Conservation (phyloP, 2,797 vertebrate genomes). For the Ceryle rudis region DNA sequence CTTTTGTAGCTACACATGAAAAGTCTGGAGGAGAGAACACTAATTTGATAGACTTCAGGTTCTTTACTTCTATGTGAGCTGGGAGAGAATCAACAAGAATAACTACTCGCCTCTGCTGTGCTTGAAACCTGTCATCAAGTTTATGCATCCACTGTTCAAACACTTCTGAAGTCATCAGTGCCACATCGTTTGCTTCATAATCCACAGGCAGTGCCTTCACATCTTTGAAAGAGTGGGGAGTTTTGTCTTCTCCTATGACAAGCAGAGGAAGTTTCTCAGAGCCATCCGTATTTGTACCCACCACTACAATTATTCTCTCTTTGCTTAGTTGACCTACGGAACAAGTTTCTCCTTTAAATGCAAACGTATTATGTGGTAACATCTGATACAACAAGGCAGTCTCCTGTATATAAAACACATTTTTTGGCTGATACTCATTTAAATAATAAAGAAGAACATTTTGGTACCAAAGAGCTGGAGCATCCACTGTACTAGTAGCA, state of each 20-base stretch:
- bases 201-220: conserved; percentile 62
- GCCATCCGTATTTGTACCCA: conserved; percentile 74
- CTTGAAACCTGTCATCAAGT: conserved; percentile 75
- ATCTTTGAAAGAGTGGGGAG: conserved; percentile 17
- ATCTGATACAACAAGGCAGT: conserved; percentile 75
- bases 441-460: conserved; percentile 68
- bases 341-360: conserved; percentile 76
- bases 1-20: conserved; percentile 51
- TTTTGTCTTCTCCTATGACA: conserved; percentile 72
- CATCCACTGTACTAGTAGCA: neutral
- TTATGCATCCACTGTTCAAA: conserved; percentile 77
- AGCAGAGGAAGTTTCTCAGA: conserved; percentile 80
- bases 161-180: conserved; percentile 65
- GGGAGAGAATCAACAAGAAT: conserved; percentile 70
- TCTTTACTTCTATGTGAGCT: conserved; percentile 69
- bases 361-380: conserved; percentile 73
- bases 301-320: conserved; percentile 70
- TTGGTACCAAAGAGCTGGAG: conserved; percentile 56
- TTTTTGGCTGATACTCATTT: conserved; percentile 68
- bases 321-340: conserved; percentile 69
- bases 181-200: conserved; percentile 70
- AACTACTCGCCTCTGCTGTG: conserved; percentile 65
- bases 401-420: conserved; percentile 75
- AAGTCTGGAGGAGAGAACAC: conserved; percentile 66
- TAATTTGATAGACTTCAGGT: conserved; percentile 70